phyloP scores from a whole-genome alignment of 2,888 invertebrate genomes.

The Drosophila phalerata region DNA sequence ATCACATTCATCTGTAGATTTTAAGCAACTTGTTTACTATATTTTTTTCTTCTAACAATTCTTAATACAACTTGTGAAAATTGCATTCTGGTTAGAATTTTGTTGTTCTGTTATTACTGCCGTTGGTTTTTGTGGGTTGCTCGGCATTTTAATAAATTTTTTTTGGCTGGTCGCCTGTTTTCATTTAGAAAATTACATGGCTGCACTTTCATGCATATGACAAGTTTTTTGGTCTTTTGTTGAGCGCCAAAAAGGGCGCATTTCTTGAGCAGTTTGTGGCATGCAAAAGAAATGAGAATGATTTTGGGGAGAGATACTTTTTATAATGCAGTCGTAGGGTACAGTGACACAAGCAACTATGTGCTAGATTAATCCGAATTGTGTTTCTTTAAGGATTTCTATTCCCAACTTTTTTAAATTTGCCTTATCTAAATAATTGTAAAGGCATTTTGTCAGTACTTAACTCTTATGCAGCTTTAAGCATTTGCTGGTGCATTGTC shows the following conservation, averaged over 20 bases:
- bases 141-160: constrained; percentile 53
- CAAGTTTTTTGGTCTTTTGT: constrained; percentile 39
- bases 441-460: neutral
- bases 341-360: constrained; percentile 27
- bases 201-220: constrained; percentile 46
- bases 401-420: neutral
- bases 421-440: neutral
- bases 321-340: neutral
- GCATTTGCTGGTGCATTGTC: constrained; percentile 7
- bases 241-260: constrained; percentile 38
- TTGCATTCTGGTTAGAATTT: constrained; percentile 52
- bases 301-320: constrained; percentile 15
- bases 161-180: constrained; percentile 40
- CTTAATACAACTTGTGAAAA: constrained; percentile 61
- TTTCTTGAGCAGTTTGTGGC: constrained; percentile 23
- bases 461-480: neutral
- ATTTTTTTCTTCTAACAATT: constrained; percentile 22
- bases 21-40: constrained; percentile 7
- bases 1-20: neutral
- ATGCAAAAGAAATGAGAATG: neutral
- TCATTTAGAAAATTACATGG: constrained; percentile 67
- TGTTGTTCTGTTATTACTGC: constrained; percentile 38
- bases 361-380: neutral
- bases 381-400: neutral
- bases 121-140: constrained; percentile 26